A percentile compares a stretch with the other conserved stretches of the same genome.
Evolutionary conservation across 2,113 vertebrate species (phyloP).

Genomic region (Symphodus melops): DNA sequence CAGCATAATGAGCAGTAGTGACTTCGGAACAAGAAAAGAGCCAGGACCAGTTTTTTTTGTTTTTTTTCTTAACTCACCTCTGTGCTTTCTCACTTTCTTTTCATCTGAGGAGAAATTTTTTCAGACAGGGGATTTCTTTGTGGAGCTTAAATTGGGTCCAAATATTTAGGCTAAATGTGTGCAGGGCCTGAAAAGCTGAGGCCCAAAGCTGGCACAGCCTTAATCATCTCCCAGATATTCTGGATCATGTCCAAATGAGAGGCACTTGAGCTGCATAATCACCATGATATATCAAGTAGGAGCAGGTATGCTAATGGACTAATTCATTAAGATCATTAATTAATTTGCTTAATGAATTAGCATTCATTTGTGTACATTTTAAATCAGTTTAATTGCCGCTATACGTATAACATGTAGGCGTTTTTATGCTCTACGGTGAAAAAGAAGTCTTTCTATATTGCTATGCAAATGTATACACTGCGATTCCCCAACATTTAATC

Average conservation of each 20-base stretch:
- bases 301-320: conserved; percentile 43
- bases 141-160: conserved; percentile 43
- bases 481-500: background rate
- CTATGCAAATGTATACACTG: conserved; percentile 25
- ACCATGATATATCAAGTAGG: conserved; percentile 53
- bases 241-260: conserved; percentile 53
- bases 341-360: conserved; percentile 6
- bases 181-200: conserved; percentile 17
- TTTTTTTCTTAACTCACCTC: conserved; percentile 1
- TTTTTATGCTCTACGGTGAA: background rate
- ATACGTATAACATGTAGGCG: conserved; percentile 5
- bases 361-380: conserved; percentile 32
- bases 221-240: conserved; percentile 49
- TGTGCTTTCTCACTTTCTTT: conserved; percentile 26
- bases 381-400: conserved; percentile 16
- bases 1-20: conserved; percentile 45
- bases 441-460: background rate
- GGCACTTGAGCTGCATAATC: conserved; percentile 48
- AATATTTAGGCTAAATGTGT: conserved; percentile 29
- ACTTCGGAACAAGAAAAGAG: conserved; percentile 1
- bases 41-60: no score
- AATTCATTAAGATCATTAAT: conserved; percentile 63
- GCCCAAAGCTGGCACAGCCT: conserved; percentile 39
- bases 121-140: conserved; percentile 45
- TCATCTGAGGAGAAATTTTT: conserved; percentile 46